Evolutionary conservation across 2,113 vertebrate species (phyloP).

Genomic region (Pseudopipra pipra): DNA sequence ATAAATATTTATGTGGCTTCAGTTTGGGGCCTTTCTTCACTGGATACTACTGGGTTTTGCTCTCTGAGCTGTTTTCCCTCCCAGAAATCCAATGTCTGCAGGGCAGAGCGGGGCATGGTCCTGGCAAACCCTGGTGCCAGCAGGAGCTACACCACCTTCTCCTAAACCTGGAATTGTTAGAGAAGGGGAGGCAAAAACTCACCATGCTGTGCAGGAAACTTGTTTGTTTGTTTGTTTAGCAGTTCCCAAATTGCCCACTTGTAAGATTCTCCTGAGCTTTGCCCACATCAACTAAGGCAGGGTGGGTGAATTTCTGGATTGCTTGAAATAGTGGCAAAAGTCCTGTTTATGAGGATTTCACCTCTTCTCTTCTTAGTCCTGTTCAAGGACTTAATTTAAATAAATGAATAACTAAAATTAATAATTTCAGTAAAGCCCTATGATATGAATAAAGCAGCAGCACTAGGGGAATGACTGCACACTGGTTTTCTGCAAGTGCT

Average conservation of each 20-base stretch:
- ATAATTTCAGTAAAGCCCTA: neutral
- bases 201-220: neutral
- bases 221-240: neutral
- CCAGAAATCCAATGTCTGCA: neutral
- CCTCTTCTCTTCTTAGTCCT: neutral
- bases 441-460: neutral
- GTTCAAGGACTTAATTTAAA: neutral
- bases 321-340: neutral
- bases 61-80: neutral
- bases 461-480: neutral
- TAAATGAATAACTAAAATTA: neutral
- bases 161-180: neutral
- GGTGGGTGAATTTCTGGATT: neutral
- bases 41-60: neutral
- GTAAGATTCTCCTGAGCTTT: neutral
- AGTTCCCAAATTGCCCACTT: neutral
- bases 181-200: neutral
- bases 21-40: neutral
- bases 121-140: fast-evolving
- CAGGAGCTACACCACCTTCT: neutral
- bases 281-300: fast-evolving
- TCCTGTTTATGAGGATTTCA: neutral
- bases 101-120: neutral
- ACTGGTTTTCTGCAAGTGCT: neutral
- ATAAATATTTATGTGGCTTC: neutral